Percentiles rank a stretch among this genome's conserved stretches.
These are phyloP conservation scores for Autographa gamma DNA, from an alignment of 2,888 invertebrate genomes.

Conservation along the genomic window DNA sequence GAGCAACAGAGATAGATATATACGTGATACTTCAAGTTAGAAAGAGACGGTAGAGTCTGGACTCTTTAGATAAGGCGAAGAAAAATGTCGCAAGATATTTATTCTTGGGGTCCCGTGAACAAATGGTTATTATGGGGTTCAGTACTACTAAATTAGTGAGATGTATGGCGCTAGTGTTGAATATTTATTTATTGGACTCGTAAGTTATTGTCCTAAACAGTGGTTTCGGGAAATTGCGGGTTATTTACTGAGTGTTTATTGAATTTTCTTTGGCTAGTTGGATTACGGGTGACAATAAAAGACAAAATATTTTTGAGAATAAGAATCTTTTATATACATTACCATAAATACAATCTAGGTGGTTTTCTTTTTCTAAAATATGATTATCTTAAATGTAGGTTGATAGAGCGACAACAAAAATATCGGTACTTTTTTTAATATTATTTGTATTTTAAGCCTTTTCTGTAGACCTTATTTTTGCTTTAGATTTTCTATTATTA, in stretches of 20 bases:
- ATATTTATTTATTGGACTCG: constrained; percentile 83
- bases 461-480: no score
- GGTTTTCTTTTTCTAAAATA: no score
- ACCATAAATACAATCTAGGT: neutral
- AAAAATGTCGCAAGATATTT: constrained; percentile 88
- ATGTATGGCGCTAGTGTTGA: constrained; percentile 82
- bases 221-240: constrained; percentile 39
- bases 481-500: no score
- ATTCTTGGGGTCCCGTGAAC: constrained; percentile 79
- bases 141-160: constrained; percentile 87
- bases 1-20: constrained; percentile 62
- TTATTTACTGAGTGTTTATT: constrained; percentile 42
- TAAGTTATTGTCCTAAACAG: constrained; percentile 71
- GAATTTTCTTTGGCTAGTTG: constrained; percentile 6
- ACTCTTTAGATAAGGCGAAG: constrained; percentile 84
- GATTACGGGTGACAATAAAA: constrained; percentile 7
- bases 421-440: no score
- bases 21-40: constrained; percentile 41
- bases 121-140: constrained; percentile 87
- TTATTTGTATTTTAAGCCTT: no score
- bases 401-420: no score
- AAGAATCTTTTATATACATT: neutral
- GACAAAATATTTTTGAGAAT: neutral
- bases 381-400: no score
- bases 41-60: constrained; percentile 77